phyloP scores from a whole-genome alignment of 1,140 invertebrate species.

The Trichonephila inaurata region DNA sequence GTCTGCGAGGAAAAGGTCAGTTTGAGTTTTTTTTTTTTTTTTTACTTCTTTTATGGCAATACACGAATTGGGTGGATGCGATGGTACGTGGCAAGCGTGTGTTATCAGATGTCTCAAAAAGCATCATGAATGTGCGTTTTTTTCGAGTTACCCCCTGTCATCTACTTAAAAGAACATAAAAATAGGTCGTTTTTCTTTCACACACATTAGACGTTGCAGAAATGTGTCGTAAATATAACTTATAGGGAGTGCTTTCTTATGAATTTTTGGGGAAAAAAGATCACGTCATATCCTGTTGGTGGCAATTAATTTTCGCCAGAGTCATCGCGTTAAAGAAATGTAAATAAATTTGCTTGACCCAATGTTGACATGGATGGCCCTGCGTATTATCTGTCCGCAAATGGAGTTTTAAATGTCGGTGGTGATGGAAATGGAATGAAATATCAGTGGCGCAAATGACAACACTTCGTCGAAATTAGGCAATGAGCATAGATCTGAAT shows the following conservation, averaged over 20 bases:
- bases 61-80: conserved; percentile 10
- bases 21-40: conserved; percentile 16
- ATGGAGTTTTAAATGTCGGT: background rate
- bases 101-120: conserved; percentile 16
- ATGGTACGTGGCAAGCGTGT: conserved; percentile 42
- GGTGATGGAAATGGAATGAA: background rate
- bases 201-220: conserved; percentile 17
- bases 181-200: conserved; percentile 19
- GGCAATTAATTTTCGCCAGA: background rate
- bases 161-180: conserved; percentile 43
- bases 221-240: conserved; percentile 38
- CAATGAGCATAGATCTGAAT: background rate
- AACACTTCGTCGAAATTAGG: background rate
- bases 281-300: background rate
- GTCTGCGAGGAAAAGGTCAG: conserved; percentile 28
- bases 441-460: background rate
- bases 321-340: background rate
- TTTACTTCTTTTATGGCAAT: background rate
- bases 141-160: background rate
- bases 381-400: conserved; percentile 5
- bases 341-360: conserved; percentile 22
- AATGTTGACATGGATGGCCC: background rate
- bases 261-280: background rate
- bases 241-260: background rate
- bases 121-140: background rate